Evolutionary conservation across 2,888 invertebrate species (phyloP), one percentile per base, ranked within the genome.

Genomic region (Sminthurides aquaticus): DNA sequence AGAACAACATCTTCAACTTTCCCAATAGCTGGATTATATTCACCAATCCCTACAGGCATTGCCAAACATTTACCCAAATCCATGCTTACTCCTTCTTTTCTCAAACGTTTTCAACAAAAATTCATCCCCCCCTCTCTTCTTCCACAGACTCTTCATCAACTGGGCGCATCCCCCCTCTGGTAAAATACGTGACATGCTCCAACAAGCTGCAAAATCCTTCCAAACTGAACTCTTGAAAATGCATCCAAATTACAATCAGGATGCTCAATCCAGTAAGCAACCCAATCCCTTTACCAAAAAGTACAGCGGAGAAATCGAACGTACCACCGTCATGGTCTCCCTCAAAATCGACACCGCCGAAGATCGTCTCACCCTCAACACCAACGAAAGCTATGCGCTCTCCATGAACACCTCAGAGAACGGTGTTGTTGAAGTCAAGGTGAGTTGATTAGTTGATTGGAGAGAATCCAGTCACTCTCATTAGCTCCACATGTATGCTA

Each of bases 371-470:
- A 66, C 63, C 25, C 55, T 74, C n/a, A 73, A 71, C 57, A 74
- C 74, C 3, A 73, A 74, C 59, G 74, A 74, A 58, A 72, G 71
- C 62, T 74, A 74, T 60, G 70, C 71, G n/a, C 49, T 74, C 26
- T 67, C 66, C n/a, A 64, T 74, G 65, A 74, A 74, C 57, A 74
- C 72, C 0, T 68, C 69, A 5, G 71, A 73, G 24, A 73, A 69
- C 62, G 74, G 74, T n/a, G 74, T 74, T 25, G 74, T 74, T 15
- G 74, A 74, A 70, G 74, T 74, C 28, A 73, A 73, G 67, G 73
- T 71, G 52, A 56, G 22, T 18, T 11, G 54, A 54, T 15, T 8
- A 20, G 24, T 22, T 54, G n/a, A n/a, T 20, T 25, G 29, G 24
- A 28, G 20, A 20, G 11, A 25, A 8, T 49, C n/a, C n/a, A n/a